Percentiles rank a stretch among this genome's conserved stretches.
phyloP scores from a whole-genome alignment of 2,888 invertebrate genomes.

The Spodoptera exigua region DNA sequence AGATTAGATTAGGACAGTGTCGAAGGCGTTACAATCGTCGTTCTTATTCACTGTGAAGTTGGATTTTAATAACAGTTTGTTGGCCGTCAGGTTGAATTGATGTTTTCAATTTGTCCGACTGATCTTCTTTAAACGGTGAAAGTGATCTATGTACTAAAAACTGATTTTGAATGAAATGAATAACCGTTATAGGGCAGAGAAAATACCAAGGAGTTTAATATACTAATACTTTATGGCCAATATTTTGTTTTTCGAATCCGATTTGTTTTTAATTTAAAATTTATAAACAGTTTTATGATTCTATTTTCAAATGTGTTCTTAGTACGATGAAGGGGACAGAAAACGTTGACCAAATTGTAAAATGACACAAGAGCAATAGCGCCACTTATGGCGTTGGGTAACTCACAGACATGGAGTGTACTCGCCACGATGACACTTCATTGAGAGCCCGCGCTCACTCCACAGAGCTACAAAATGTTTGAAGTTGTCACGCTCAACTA shows the following conservation, averaged over 20 bases:
- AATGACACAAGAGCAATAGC: constrained; percentile 42
- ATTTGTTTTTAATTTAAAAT: no score
- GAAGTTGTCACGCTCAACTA: constrained; percentile 42
- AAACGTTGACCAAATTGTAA: constrained; percentile 34
- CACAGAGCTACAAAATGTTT: constrained; percentile 34
- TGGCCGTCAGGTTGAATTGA: constrained; percentile 37
- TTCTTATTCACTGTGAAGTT: constrained; percentile 53
- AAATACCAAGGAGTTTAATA: no score
- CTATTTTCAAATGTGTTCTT: no score
- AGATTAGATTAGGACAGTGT: constrained; percentile 48
- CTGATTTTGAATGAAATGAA: neutral
- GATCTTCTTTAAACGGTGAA: constrained; percentile 41
- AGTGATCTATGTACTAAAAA: constrained; percentile 26
- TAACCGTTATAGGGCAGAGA: no score
- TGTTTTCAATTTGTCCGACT: constrained; percentile 40
- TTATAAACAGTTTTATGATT: no score
- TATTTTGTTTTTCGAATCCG: no score
- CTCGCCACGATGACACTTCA: constrained; percentile 50
- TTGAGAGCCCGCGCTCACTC: constrained; percentile 45
- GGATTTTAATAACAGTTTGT: constrained; percentile 46
- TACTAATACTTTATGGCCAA: no score
- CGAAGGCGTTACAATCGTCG: constrained; percentile 24
- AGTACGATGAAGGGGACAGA: constrained; percentile 8
- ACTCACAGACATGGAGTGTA: constrained; percentile 39
- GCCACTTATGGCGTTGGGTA: constrained; percentile 44